phyloP scores from a whole-genome alignment of 2,888 invertebrate genomes.

The Mimachlamys varia region DNA sequence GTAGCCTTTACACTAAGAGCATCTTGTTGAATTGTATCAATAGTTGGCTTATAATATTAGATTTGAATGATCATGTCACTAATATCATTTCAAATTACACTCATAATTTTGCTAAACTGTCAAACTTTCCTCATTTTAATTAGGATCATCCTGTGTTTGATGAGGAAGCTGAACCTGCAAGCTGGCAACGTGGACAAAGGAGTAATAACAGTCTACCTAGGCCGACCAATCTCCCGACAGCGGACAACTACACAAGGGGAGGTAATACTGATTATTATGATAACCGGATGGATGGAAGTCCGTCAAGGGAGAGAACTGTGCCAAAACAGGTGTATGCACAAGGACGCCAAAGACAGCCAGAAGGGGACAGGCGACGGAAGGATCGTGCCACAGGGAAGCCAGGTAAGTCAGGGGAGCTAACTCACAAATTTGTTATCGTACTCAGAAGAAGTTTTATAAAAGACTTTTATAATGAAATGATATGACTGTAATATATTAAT shows the following conservation, averaged over 20 bases:
- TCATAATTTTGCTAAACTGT: background rate
- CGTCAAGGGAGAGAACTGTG: slow-evolving; percentile 25
- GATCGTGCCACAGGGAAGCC: background rate
- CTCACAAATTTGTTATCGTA: background rate
- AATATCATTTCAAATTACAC: background rate
- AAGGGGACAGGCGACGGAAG: background rate
- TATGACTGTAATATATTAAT: no score
- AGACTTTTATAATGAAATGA: no score
- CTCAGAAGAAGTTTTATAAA: no score
- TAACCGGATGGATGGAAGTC: background rate
- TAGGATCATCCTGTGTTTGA: slow-evolving; percentile 3
- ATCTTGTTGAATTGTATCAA: no score
- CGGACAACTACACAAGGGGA: background rate
- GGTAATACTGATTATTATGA: background rate
- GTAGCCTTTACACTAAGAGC: no score
- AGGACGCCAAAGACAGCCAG: background rate
- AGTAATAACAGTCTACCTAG: background rate
- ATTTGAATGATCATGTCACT: background rate
- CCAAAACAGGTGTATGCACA: background rate
- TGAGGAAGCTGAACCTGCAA: background rate
- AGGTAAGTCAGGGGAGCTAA: slow-evolving; percentile 23
- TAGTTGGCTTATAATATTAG: no score
- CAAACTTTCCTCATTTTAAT: background rate
- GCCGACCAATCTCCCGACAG: background rate
- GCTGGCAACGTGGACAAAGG: background rate